Evolutionary conservation across 1,140 invertebrate genomes (phyloP), one percentile per base, ranked within the genome.

Genomic region (Stratiolaelaps scimitus): DNA sequence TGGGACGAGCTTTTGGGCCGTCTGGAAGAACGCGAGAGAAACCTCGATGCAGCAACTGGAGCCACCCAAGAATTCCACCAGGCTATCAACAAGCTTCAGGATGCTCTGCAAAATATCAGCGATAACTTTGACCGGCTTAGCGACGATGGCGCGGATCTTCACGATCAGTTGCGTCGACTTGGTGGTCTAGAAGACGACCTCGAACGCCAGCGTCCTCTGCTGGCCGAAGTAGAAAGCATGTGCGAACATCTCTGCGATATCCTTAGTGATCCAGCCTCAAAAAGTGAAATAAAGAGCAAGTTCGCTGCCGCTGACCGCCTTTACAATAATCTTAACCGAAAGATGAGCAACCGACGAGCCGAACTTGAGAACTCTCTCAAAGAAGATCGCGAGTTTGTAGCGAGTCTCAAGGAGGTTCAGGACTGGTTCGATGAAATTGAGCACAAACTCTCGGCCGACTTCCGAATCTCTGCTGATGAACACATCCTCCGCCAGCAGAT

Each of bases 41-140:
- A 84, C 69, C 77, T 93, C 20, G 87, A 88, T 53, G 88, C 88
- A 19, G 88, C 89, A 7, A 87, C 86, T 45, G 87, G 89, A 71
- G 88, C 87, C 7, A 90, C 87, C 67, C 82, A 87, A 66, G 89
- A 93, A 74, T 93, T 94, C 73, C 89, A 92, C 74, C 86, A 88
- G 0, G 87, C 85, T 19, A 78, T 91, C 1, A 83, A 83, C 66
- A 81, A 88, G 10, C 76, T 93, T 0, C 80, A 85, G 34, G 86
- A 88, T 72, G 85, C 86, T 10, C 75, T 95, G 40, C 86, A 90
- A 73, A 83, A 81, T 44, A 88, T 95, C 68, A 84, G 83, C 19
- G 88, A 93, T 72, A 85, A 89, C 69, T 77, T 90, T 69, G 89
- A 93, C 72, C 85, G 88, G 66, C 75, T 93, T 29, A 82, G 84